Evolutionary conservation across 1,140 invertebrate genomes (phyloP), one percentile per base, ranked within the genome.

Genomic region (Dysdera silvatica): DNA sequence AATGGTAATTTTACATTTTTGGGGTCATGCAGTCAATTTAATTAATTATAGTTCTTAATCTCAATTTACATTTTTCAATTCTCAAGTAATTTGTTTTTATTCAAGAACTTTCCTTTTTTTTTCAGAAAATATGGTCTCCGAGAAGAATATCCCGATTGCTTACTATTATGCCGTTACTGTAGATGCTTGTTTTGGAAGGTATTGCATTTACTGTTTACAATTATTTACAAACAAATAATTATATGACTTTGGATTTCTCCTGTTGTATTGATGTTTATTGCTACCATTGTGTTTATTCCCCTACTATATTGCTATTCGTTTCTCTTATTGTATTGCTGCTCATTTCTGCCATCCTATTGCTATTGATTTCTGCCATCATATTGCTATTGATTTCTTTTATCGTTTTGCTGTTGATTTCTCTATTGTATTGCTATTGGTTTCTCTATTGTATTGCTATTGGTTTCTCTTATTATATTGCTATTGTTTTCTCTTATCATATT

Each of bases 131-230:
- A 88, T 76, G 93, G 93, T 20, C 79, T 94, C 20, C 84, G 87
- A 64, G 93, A 97, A 78, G 89, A 95, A 66, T 98, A 91, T 77
- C 91, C 94, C 2, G 95, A 98, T 77, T 91, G 91, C 74, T 81
- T 98, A 64, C 90, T 92, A 45, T 79, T 98, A 41, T 98, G 95
- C 76, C 84, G 89, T 63, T 89, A 94, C 74, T 98, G 95, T 76
- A 87, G 93, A 70, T 95, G 91, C 74, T 82, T 99, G 33, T 98
- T 97, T 75, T 99, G 95, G 95, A 86, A 93, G 74, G 79, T 80
- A 69, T 32, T 56, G 12, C 23, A 23, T 40, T 37, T 18, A 28
- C 14, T 55, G n/a, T 55, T 28, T 20, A 8, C 14, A 14, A 29
- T 26, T 37, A 32, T 29, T 28, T 45, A 29, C 6, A 40, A 28